A percentile compares a stretch with the other conserved stretches of the same genome.
phyloP scores from a whole-genome alignment of 2,888 invertebrate genomes.

The Noctua janthe region DNA sequence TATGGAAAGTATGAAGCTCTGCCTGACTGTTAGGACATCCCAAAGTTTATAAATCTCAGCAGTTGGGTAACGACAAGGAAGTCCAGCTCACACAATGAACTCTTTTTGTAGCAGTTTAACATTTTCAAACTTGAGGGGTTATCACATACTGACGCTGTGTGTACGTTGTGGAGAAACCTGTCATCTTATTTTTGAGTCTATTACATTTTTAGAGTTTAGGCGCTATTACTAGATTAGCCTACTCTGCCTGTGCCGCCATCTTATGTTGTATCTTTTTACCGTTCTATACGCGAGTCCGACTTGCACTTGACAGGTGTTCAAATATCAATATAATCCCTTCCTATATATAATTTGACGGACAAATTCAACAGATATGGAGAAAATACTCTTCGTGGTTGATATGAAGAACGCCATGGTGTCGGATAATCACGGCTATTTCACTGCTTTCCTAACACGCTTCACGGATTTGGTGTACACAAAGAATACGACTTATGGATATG shows the following conservation, averaged over 20 bases:
- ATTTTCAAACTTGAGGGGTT: too few relatives aligned
- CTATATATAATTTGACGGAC: not conserved
- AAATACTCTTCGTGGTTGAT: not conserved
- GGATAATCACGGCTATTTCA: constrained; percentile 10
- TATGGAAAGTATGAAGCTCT: too few relatives aligned
- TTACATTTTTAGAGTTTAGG: not conserved
- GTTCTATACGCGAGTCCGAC: not conserved
- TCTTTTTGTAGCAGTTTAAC: too few relatives aligned
- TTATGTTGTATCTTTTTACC: not conserved
- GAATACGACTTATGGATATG: not conserved
- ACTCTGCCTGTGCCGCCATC: not conserved
- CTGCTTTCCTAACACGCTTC: not conserved
- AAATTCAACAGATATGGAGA: not conserved
- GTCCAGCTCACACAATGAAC: too few relatives aligned
- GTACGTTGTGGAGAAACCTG: not conserved
- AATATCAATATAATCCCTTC: not conserved
- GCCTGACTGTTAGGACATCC: too few relatives aligned
- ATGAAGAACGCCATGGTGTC: not conserved
- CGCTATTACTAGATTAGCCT: not conserved
- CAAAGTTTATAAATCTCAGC: too few relatives aligned
- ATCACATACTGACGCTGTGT: too few relatives aligned
- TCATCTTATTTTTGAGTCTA: not conserved
- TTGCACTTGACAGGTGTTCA: not conserved
- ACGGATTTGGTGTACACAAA: constrained; percentile 7
- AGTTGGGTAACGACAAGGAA: too few relatives aligned